Percentiles rank a stretch among this genome's conserved stretches.
Evolutionary conservation across 2,113 vertebrate species (phyloP).

Genomic region (Varanus salvator): DNA sequence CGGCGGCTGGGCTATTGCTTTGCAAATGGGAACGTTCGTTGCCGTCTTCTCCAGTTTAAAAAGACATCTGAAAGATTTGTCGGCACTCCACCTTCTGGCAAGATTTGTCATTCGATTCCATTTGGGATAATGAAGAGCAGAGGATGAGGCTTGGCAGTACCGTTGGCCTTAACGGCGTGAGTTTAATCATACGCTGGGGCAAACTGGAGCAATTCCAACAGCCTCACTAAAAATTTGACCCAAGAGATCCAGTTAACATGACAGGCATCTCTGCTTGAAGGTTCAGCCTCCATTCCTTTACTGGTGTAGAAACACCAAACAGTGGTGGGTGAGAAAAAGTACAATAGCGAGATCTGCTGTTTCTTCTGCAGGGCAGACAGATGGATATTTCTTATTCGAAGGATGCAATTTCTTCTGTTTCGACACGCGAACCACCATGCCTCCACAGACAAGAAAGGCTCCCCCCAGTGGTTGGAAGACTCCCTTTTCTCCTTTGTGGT

Average conservation of each 20-base stretch:
- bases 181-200: neutral
- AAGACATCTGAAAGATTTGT: constrained; percentile 33
- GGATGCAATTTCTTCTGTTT: constrained; percentile 49
- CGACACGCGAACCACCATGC: constrained; percentile 58
- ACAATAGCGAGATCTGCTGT: neutral
- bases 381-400: constrained; percentile 39
- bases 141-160: neutral
- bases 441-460: too few species aligned
- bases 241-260: neutral
- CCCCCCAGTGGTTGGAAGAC: constrained; percentile 12
- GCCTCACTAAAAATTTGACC: neutral
- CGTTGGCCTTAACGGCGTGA: neutral
- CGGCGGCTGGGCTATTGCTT: neutral
- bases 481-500: constrained; percentile 36
- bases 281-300: neutral
- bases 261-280: neutral
- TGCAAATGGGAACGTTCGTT: constrained; percentile 22
- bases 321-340: constrained; percentile 1
- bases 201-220: neutral
- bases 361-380: neutral
- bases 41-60: constrained; percentile 27
- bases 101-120: constrained; percentile 37
- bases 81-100: constrained; percentile 14
- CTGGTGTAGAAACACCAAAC: constrained; percentile 4
- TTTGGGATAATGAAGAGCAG: constrained; percentile 23